Evolutionary conservation across 2,797 vertebrate species (phyloP), one percentile per base, ranked within the genome.

Genomic region (Gila robusta): DNA sequence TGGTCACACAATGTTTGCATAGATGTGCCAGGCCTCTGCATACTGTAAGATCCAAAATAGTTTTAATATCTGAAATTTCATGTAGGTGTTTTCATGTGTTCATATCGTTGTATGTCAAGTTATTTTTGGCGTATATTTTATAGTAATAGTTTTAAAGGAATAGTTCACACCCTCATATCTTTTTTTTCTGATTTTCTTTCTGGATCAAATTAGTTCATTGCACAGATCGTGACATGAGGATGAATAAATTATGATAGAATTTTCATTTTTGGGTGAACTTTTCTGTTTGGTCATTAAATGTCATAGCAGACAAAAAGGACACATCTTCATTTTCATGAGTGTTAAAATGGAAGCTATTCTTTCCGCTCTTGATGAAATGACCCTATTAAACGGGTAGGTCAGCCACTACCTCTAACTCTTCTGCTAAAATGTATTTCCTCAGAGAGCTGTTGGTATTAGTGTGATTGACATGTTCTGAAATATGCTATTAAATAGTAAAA

Each of bases 391-490:
- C 5, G n/a, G 82, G 23, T 44, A 59, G 79, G 82, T 83, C 79
- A 78, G 47, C n/a, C 39, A 77, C 66, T 83, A 78, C 35, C 70
- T 62, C 49, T 78, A 62, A 80, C 70, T 56, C 26, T 78, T 77
- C 83, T 85, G 17, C 76, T 76, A 64, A 71, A 56, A 76, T 69
- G 5, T n/a, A 82, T 70, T 87, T 69, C 69, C 66, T 78, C 39
- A 39, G 79, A 81, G 39, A 37, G 86, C 66, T 79, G 85, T 72
- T 86, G 83, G 56, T 82, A 79, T 84, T 84, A 70, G 62, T 21
- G 64, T 89, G 89, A 87, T 84, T 83, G 89, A 83, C 89, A 82
- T 85, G 16, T 88, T 86, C 84, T 72, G 67, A 79, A 83, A 88
- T 74, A 79, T 62, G 85, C 28, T 54, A 67, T 86, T 81, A 86